Percentiles rank a stretch among this genome's conserved stretches.
Evolutionary conservation across 2,797 vertebrate species (phyloP).

Genomic region (Oreochromis grahami): DNA sequence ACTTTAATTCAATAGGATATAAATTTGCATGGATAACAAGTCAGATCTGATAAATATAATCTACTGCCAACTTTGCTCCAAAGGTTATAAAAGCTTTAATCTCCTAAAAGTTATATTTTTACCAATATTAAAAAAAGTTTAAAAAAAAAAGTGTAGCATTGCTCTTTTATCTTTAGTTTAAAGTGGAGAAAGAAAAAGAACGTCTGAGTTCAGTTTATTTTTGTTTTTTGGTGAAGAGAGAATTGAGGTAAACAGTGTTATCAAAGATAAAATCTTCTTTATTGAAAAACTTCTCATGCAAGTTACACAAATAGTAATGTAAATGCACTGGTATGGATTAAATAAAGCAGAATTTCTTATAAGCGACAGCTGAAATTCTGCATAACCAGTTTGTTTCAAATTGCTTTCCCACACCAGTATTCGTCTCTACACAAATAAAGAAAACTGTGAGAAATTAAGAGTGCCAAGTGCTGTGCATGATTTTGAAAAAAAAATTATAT

Average conservation of each 20-base stretch:
- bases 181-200: background rate
- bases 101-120: background rate
- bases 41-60: background rate
- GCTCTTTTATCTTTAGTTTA: background rate
- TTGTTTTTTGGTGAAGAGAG: conserved; percentile 58
- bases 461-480: conserved; percentile 21
- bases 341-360: background rate
- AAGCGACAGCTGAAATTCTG: background rate
- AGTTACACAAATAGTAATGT: conserved; percentile 21
- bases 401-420: background rate
- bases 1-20: background rate
- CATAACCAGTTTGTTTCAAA: background rate
- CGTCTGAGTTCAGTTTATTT: conserved; percentile 11
- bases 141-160: background rate
- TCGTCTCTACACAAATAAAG: conserved; percentile 4
- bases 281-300: conserved; percentile 21
- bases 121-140: background rate
- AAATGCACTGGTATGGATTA: background rate
- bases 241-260: conserved; percentile 6
- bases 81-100: background rate
- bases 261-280: conserved; percentile 1
- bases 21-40: background rate
- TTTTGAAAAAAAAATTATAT: no score
- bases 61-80: background rate
- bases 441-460: background rate